Conservation (phyloP, 2,888 invertebrate genomes). For the Noctua janthe region DNA sequence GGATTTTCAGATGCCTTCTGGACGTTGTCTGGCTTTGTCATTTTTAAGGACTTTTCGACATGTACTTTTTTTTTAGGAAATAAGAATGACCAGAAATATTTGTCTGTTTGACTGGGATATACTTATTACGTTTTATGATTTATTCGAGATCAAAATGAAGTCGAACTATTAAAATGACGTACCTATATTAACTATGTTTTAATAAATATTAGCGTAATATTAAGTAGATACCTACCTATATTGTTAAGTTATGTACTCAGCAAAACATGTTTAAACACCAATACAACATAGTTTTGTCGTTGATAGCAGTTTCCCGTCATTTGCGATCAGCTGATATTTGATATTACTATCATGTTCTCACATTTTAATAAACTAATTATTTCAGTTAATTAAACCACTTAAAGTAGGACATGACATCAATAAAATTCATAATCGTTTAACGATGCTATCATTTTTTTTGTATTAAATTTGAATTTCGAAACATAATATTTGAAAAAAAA, state of each 20-base stretch:
- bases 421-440: neutral
- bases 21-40: neutral
- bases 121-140: neutral
- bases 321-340: constrained; percentile 58
- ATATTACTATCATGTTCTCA: constrained; percentile 17
- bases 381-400: neutral
- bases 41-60: neutral
- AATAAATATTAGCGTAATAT: neutral
- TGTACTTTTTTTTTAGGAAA: neutral
- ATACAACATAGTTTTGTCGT: constrained; percentile 26
- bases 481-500: neutral
- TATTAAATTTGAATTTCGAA: neutral
- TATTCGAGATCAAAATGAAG: neutral
- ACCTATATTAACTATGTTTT: neutral
- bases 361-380: constrained; percentile 14
- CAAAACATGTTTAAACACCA: constrained; percentile 39
- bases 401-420: neutral
- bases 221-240: neutral
- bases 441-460: neutral
- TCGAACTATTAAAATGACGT: neutral
- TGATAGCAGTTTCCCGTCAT: constrained; percentile 59
- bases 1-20: neutral
- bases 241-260: neutral
- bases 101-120: neutral
- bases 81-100: neutral